Evolutionary conservation across 1,140 invertebrate species (phyloP), one percentile per base, ranked within the genome.

Genomic region (Gonatopus flavifemur): DNA sequence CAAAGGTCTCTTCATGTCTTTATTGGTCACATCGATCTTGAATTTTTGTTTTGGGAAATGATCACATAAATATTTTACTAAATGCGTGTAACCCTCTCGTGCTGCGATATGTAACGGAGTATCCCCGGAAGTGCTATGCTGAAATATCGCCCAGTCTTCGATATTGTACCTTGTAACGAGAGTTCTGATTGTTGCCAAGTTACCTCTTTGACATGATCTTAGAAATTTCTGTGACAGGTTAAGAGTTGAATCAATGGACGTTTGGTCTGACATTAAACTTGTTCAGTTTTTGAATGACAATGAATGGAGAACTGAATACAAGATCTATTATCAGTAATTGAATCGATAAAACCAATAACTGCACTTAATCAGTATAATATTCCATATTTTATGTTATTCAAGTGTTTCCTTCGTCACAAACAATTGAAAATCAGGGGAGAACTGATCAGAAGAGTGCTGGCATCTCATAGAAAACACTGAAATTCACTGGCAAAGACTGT

Each of bases 71-170:
- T 65, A 68, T 53, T 58, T 62, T 22, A 70, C 66, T 16, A 73
- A 45, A 13, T 64, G 43, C 15, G 66, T 43, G 57, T 67, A 51
- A 9, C 73, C 70, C 35, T 67, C 63, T 22, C 63, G 62, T 2
- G 63, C 58, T 4, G 73, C 70, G 18, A 76, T 35, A 36, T 76
- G 73, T 21, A 76, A 48, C 8, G 62, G 58, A 4, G 69, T 76
- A 44, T 76, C 71, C 5, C 69, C 73, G 7, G 65, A 67, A 25
- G 28, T 21, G 13, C 9, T 15, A 20, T 75, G 57, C 12, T 65
- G 59, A 56, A 67, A 64, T 18, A 51, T 5, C 9, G 64, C 67
- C 72, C 72, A 75, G 42, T 74, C 64, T 12, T 50, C 16, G 12
- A 57, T 37, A 8, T 56, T 28, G 41, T 64, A 42, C 25, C 42